Base-by-base conservation (phyloP, 2,888 invertebrate species). In the Sphaerophoria taeniata region DNA sequence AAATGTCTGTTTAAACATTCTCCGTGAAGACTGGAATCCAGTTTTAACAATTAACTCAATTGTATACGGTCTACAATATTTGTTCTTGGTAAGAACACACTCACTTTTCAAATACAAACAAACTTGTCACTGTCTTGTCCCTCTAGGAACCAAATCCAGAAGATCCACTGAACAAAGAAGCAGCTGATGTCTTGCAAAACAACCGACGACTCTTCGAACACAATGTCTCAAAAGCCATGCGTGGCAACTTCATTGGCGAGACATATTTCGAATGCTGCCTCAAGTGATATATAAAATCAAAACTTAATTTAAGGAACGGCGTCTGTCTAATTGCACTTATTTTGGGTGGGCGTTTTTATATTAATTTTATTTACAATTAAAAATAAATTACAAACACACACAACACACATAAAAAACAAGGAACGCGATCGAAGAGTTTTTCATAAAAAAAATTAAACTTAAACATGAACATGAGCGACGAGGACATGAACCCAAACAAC, bases 21-120 rank as follows among this genome's bases (percentile, higher is more conserved):
- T 99, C 89, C 95, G 98, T 90, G 98, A 99, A 94, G 99, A 99
- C 93, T 99, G 99, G 99, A 99, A 99, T 93, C 99, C 99, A 80
- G 99, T 99, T 87, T 94, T 99, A 88, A 99, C 98, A 80, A 97
- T 99, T 89, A 99, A 98, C 93, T 98, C 98, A 88, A 97, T 99
- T 93, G 97, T 99, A 76, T 99, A 99, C 93, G 99, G 99, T 88
- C 94, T 99, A 90, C 98, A 98, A 92, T 99, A 98, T 94, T 95
- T 99, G 90, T 99, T 99, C 92, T 93, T 98, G 95, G 98, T 97
- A 92, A 87, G 83, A 43, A 43, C 9, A 43, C 24, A 24, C 24
- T 24, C 24, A 43, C 43, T 43, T 9, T 3, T 12, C 43, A 43
- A 9, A 11, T 9, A 43, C 2, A 43, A 9, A 43, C 9, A 43